These are phyloP conservation scores for Pygoscelis antarcticus DNA, from an alignment of 2,113 vertebrate species.

Conservation along the genomic window DNA sequence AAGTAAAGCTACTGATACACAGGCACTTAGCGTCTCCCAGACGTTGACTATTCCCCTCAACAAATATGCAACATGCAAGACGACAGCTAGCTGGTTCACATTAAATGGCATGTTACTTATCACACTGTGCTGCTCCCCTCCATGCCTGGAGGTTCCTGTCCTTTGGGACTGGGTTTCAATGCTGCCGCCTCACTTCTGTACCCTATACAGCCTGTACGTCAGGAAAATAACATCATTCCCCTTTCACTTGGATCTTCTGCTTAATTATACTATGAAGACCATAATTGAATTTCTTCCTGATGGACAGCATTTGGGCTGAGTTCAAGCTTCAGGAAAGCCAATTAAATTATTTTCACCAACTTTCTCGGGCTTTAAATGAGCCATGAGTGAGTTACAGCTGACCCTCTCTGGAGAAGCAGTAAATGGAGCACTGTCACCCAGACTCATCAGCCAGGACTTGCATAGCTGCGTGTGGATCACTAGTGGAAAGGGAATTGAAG, in stretches of 20 bases:
- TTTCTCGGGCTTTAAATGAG: background rate
- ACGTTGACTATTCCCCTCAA: background rate
- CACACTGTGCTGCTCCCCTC: rapidly evolving
- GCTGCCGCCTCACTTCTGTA: background rate
- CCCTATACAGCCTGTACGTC: background rate
- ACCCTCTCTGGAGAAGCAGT: background rate
- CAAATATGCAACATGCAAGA: background rate
- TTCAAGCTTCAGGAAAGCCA: background rate
- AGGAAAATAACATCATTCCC: background rate
- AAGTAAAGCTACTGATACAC: background rate
- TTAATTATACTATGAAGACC: background rate
- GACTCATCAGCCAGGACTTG: background rate
- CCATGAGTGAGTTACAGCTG: background rate
- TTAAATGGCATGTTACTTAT: background rate
- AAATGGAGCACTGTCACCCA: background rate
- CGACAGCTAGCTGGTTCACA: rapidly evolving
- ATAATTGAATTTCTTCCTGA: background rate
- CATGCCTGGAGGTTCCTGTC: background rate
- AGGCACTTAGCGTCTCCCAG: background rate
- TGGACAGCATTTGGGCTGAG: background rate
- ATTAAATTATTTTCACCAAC: background rate
- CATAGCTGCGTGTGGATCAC: background rate
- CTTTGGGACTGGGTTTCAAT: background rate
- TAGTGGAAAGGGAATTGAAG: background rate
- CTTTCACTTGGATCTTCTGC: background rate